phyloP scores from a whole-genome alignment of 2,113 vertebrate species.

The Phocoena sinus region DNA sequence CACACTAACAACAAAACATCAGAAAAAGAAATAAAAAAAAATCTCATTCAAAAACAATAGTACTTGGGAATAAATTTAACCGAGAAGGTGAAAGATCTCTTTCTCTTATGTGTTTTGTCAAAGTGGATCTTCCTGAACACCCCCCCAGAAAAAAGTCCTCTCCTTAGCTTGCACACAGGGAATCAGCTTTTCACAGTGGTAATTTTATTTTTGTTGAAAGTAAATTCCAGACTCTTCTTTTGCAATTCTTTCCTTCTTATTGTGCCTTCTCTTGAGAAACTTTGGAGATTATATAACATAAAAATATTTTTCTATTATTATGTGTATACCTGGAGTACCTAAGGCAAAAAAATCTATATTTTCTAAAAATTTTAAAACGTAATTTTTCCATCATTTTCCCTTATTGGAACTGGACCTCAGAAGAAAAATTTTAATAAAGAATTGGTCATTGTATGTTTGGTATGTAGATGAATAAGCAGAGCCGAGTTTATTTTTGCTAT shows the following conservation, averaged over 20 bases:
- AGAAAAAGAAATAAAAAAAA: not conserved
- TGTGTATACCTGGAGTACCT: not conserved
- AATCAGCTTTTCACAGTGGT: not conserved
- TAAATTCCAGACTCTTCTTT: not conserved
- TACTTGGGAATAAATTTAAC: not conserved
- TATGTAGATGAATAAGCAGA: not conserved
- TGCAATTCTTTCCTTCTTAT: not conserved
- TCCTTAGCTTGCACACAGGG: not conserved
- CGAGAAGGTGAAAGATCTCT: not conserved
- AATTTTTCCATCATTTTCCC: not conserved
- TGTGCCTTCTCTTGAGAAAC: not conserved
- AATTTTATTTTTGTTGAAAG: not conserved
- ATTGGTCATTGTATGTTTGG: not conserved
- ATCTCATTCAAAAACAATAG: not conserved
- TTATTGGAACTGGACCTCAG: not conserved
- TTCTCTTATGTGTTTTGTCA: not conserved
- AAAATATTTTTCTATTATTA: not conserved
- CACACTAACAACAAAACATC: not conserved
- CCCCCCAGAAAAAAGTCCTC: no score
- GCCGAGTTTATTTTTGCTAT: not conserved
- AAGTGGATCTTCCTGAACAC: not conserved
- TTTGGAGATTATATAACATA: no score
- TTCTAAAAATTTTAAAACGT: not conserved
- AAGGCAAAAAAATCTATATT: not conserved
- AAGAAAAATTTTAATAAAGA: not conserved